phyloP scores from a whole-genome alignment of 2,113 vertebrate genomes.

The Deroptyus accipitrinus region DNA sequence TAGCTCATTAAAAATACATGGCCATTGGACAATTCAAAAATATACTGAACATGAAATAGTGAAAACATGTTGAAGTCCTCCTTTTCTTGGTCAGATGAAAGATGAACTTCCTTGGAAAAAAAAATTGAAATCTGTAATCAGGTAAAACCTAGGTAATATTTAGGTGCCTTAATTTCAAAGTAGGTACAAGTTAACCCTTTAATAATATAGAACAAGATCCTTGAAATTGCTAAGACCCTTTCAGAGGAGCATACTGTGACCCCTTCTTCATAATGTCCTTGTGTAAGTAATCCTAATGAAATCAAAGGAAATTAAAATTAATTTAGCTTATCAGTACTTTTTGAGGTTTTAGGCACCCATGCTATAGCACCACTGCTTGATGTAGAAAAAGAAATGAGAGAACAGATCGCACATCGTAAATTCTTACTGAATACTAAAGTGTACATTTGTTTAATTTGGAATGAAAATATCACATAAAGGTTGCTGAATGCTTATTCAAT shows the following conservation, averaged over 20 bases:
- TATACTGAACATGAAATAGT: background rate
- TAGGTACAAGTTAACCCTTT: background rate
- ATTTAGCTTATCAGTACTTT: background rate
- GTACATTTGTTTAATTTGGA: background rate
- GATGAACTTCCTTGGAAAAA: background rate
- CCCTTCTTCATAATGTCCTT: background rate
- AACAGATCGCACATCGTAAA: background rate
- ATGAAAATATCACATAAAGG: background rate
- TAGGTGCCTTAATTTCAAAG: background rate
- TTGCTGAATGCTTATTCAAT: background rate
- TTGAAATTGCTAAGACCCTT: background rate
- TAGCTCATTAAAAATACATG: background rate
- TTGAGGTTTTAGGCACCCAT: background rate
- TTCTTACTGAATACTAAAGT: background rate
- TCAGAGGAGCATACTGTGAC: background rate
- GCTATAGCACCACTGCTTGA: background rate
- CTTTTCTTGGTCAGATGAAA: background rate
- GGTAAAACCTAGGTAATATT: background rate
- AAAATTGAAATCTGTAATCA: background rate
- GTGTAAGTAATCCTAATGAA: background rate
- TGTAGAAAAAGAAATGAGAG: background rate
- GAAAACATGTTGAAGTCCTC: background rate
- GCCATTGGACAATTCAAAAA: background rate
- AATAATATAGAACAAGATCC: background rate
- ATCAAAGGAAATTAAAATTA: background rate